A percentile compares a stretch with the other conserved stretches of the same genome.
Conservation (phyloP, 2,797 vertebrate genomes). For the Intellagama lesueurii region DNA sequence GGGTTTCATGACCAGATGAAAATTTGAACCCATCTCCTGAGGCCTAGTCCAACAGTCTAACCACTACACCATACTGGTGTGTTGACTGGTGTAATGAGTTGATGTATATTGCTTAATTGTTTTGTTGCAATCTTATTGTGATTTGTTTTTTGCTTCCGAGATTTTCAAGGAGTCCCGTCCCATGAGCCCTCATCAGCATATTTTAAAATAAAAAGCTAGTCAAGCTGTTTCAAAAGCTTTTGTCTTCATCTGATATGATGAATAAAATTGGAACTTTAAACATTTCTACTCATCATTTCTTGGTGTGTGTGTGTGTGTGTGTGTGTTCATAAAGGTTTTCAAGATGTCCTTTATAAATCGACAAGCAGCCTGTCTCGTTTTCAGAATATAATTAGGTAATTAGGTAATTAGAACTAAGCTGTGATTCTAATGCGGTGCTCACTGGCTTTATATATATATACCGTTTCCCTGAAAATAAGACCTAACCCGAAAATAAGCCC, state of each 20-base stretch:
- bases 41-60: no score
- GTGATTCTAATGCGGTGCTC: background rate
- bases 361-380: background rate
- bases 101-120: background rate
- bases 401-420: background rate
- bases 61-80: no score
- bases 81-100: background rate
- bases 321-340: background rate
- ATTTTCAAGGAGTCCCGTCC: background rate
- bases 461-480: no score
- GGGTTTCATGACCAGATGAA: no score
- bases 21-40: no score
- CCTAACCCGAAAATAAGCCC: no score
- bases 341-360: background rate
- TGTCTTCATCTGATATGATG: background rate
- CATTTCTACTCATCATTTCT: background rate
- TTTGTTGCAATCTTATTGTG: background rate
- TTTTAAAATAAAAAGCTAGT: background rate
- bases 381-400: background rate
- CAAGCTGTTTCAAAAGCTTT: background rate
- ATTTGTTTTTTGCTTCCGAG: background rate
- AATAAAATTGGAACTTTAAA: background rate
- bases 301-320: background rate
- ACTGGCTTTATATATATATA: background rate
- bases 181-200: background rate